Conservation (phyloP, 2,797 vertebrate genomes). For the Karalla daura region DNA sequence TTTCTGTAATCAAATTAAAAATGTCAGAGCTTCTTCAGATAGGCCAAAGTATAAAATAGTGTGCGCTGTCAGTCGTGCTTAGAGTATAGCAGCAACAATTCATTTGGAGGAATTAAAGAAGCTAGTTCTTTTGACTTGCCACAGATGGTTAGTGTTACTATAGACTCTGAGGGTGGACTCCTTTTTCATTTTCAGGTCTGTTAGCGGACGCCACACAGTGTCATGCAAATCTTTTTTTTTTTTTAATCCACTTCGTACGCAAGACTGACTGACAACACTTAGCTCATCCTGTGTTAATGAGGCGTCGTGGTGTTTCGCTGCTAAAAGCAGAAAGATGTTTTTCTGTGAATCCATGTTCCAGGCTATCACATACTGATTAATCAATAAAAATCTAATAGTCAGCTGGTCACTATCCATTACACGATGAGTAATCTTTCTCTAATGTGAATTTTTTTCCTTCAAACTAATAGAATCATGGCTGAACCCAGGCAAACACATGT, state of each 20-base stretch:
- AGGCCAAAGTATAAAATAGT: neutral
- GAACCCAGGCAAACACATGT: neutral
- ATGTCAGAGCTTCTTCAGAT: neutral
- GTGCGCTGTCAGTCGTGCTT: neutral
- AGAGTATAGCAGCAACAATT: neutral
- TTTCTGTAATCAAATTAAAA: neutral
- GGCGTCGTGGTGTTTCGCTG: no score
- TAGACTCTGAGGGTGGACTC: constrained; percentile 15
- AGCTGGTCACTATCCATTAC: neutral
- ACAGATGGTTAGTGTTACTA: constrained; percentile 20
- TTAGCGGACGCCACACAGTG: constrained; percentile 51
- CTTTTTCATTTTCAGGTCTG: constrained; percentile 31
- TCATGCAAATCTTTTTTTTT: constrained; percentile 47
- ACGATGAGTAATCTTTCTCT: neutral
- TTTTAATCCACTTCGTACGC: constrained; percentile 56
- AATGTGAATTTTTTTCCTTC: constrained; percentile 14
- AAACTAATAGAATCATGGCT: constrained; percentile 22
- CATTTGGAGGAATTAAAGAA: neutral
- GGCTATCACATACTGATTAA: neutral
- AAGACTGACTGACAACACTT: constrained; percentile 1
- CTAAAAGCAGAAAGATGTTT: neutral
- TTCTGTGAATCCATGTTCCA: neutral
- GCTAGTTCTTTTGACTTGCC: neutral
- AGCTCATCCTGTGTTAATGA: constrained; percentile 19
- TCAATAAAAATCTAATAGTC: neutral